Evolutionary conservation across 1,140 invertebrate species (phyloP).

Genomic region (Conopomorpha cramerella): DNA sequence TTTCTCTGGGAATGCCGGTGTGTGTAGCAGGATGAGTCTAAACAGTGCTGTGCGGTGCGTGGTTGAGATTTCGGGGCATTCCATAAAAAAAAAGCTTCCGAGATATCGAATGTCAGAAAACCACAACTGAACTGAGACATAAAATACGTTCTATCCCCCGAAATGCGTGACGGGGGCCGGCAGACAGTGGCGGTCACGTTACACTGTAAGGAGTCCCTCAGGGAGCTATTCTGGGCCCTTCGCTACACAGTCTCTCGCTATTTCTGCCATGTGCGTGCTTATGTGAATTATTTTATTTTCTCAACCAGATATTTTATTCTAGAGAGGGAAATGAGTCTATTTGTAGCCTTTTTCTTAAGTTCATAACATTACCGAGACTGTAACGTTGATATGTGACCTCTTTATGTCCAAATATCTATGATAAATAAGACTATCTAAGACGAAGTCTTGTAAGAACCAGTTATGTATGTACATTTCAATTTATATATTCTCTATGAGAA

Average conservation of each 20-base stretch:
- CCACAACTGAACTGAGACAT: no score
- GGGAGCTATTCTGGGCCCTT: slow-evolving; percentile 51
- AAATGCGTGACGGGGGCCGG: slow-evolving; percentile 8
- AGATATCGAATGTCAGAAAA: no score
- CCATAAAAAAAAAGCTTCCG: no score
- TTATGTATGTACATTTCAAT: no score
- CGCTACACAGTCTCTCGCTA: slow-evolving; percentile 20
- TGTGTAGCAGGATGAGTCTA: no score
- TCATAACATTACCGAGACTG: not conserved
- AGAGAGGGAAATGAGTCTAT: not conserved
- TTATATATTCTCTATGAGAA: no score
- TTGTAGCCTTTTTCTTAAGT: not conserved
- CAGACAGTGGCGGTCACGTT: slow-evolving; percentile 26
- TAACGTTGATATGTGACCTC: no score
- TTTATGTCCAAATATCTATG: not conserved
- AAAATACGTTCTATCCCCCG: not conserved
- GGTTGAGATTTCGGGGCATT: no score
- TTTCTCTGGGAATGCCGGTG: no score
- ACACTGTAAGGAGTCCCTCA: slow-evolving; percentile 34
- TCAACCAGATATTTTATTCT: slow-evolving; percentile 11
- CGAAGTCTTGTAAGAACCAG: no score
- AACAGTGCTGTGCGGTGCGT: no score
- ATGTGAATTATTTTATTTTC: slow-evolving; percentile 40
- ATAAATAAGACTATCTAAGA: not conserved
- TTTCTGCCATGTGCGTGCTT: no score